phyloP scores from a whole-genome alignment of 2,113 vertebrate species.

The Amblyornis subalaris region DNA sequence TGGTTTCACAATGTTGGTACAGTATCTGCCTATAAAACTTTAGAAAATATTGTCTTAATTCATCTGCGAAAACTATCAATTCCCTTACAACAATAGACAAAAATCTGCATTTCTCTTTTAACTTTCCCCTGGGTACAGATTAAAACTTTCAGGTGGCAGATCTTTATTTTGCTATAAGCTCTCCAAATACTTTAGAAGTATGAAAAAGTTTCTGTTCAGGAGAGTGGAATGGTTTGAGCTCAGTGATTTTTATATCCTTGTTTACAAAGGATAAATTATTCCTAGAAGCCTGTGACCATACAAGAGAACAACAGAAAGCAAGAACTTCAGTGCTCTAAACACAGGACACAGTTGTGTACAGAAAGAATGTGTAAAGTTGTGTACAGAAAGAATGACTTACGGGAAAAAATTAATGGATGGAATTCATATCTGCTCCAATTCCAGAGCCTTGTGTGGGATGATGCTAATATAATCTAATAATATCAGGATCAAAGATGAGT shows the following conservation, averaged over 20 bases:
- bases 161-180: not conserved
- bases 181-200: not conserved
- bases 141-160: not conserved
- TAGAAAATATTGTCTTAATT: slow-evolving; percentile 6
- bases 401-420: not conserved
- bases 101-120: not conserved
- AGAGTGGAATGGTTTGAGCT: not conserved
- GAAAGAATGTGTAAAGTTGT: not conserved
- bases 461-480: slow-evolving; percentile 57
- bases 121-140: not conserved
- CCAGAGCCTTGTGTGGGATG: slow-evolving; percentile 26
- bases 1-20: slow-evolving; percentile 1
- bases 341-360: not conserved
- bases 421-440: not conserved
- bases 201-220: not conserved
- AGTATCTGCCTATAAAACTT: slow-evolving; percentile 3
- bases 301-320: not conserved
- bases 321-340: not conserved
- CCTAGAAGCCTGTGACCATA: not conserved
- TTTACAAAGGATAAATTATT: not conserved
- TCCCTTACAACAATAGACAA: slow-evolving; percentile 17
- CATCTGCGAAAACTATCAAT: slow-evolving; percentile 23
- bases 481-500: slow-evolving; percentile 59
- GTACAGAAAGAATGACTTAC: not conserved
- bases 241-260: not conserved